Percentiles rank a stretch among this genome's conserved stretches.
Conservation (phyloP, 2,113 vertebrate species). For the Tiliqua scincoides region DNA sequence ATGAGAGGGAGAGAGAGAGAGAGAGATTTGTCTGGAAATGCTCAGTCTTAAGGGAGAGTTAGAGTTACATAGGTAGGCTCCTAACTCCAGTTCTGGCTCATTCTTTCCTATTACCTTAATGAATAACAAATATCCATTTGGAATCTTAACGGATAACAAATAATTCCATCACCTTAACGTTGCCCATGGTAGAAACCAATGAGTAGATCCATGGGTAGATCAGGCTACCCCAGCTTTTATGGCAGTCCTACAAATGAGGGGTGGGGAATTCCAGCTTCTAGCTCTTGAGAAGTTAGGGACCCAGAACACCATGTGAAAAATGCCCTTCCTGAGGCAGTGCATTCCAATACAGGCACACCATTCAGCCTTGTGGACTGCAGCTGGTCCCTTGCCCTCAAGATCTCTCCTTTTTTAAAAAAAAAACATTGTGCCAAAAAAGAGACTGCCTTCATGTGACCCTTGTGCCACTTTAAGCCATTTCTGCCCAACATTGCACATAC, state of each 20-base stretch:
- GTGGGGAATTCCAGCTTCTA: background rate
- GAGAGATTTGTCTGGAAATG: conserved; percentile 55
- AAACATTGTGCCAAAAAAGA: background rate
- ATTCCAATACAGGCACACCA: background rate
- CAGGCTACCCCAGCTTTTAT: background rate
- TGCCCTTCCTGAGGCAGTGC: background rate
- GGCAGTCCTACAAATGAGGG: background rate
- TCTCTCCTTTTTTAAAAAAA: background rate
- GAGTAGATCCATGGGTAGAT: background rate
- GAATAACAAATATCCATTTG: background rate
- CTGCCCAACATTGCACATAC: no score
- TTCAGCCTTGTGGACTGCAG: background rate
- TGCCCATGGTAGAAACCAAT: background rate
- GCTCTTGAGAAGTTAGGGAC: background rate
- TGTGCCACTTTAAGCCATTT: background rate
- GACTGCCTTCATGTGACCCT: background rate
- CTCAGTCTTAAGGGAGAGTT: background rate
- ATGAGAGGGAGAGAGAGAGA: background rate
- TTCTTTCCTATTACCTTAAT: background rate
- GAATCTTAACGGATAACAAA: background rate
- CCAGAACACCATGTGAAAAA: background rate
- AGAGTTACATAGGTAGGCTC: no score
- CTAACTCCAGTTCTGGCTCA: background rate
- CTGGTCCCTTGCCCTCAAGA: background rate
- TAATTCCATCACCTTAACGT: background rate